A percentile compares a stretch with the other conserved stretches of the same genome.
These are phyloP conservation scores for Onchidella celtica DNA, from an alignment of 2,888 invertebrate genomes.

Conservation along the genomic window DNA sequence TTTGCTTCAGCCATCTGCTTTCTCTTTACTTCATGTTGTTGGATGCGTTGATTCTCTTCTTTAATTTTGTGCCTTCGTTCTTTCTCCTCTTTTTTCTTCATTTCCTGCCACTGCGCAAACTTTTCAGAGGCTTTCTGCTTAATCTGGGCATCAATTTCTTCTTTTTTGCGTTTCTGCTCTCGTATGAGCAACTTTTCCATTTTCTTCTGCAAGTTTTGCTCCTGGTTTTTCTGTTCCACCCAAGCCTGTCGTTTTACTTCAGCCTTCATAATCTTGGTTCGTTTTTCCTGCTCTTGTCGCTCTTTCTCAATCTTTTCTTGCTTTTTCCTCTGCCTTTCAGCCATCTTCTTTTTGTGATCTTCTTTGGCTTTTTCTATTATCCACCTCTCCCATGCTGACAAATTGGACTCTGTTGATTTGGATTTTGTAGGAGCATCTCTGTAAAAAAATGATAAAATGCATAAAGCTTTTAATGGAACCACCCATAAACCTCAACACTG, in stretches of 20 bases:
- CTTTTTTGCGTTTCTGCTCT: slow-evolving; percentile 52
- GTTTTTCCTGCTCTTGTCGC: slow-evolving; percentile 64
- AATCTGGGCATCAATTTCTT: slow-evolving; percentile 52
- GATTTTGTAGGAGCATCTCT: slow-evolving; percentile 51
- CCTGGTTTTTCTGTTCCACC: slow-evolving; percentile 66
- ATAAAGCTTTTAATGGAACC: too few relatives aligned
- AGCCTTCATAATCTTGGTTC: slow-evolving; percentile 60
- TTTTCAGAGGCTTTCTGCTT: slow-evolving; percentile 57
- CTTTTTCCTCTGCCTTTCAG: slow-evolving; percentile 60
- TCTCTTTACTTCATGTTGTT: slow-evolving; percentile 62
- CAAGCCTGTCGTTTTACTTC: slow-evolving; percentile 66
- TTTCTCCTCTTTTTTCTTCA: slow-evolving; percentile 62
- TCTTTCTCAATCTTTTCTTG: slow-evolving; percentile 60
- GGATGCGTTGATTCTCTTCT: slow-evolving; percentile 54
- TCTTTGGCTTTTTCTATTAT: slow-evolving; percentile 73
- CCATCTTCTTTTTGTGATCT: slow-evolving; percentile 58
- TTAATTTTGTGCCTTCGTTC: slow-evolving; percentile 65
- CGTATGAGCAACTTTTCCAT: slow-evolving; percentile 52
- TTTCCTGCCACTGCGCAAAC: slow-evolving; percentile 57
- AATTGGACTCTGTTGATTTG: slow-evolving; percentile 54
- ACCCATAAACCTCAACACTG: too few relatives aligned
- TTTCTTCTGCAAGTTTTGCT: slow-evolving; percentile 55
- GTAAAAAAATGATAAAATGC: too few relatives aligned
- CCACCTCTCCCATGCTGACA: slow-evolving; percentile 77
- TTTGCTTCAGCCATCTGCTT: slow-evolving; percentile 65